Base-by-base conservation (phyloP, 2,113 vertebrate species). In the Chaetodon trifascialis region DNA sequence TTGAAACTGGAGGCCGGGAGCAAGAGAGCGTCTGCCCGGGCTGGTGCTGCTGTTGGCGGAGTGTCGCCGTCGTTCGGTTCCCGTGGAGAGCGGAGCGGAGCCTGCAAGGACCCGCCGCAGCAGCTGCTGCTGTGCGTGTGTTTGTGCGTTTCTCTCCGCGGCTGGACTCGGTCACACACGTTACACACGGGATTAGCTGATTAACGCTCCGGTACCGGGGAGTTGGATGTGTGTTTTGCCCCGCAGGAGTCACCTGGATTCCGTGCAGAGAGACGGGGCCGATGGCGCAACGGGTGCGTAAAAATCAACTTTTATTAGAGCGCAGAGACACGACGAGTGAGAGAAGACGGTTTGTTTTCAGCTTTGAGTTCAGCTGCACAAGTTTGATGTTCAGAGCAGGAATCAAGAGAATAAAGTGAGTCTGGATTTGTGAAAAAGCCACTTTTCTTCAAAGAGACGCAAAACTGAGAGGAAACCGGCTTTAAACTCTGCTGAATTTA, bases 261-360 rank as follows among this genome's bases (percentile, higher is more conserved):
- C 96, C 94, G 95, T 82, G 89, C 77, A 88, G 54, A 80, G 74
- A 87, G 95, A 95, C 90, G 95, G 95, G 95, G 95, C 95, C 95
- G 96, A 99, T 99, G 97, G 97, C 97, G 95, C 97, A 98, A 96
- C 96, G 97, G 97, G 97, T 99, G 97, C 91, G 97, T 98, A 96
- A 95, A 92, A 85, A 84, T n/a, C 85, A 92, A 93, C 83, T 89
- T 92, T 95, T 89, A 12, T 38, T 8, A 0, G 21, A 49, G 55
- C 47, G 17, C 46, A 7, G 47, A n/a, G 60, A 23, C 34, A 9
- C 1, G 44, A 49, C 4, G 52, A 12, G 34, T 30, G 30, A 30
- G 30, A 30, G 30, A 34, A 23, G 47, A 70, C 16, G 49, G 46
- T 19, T 6, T 40, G 14, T 25, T 7, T 38, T 47, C 23, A 8